Evolutionary conservation across 92 coral and sea anemone species (phyloP).

Genomic region (Meandrina meandrites): DNA sequence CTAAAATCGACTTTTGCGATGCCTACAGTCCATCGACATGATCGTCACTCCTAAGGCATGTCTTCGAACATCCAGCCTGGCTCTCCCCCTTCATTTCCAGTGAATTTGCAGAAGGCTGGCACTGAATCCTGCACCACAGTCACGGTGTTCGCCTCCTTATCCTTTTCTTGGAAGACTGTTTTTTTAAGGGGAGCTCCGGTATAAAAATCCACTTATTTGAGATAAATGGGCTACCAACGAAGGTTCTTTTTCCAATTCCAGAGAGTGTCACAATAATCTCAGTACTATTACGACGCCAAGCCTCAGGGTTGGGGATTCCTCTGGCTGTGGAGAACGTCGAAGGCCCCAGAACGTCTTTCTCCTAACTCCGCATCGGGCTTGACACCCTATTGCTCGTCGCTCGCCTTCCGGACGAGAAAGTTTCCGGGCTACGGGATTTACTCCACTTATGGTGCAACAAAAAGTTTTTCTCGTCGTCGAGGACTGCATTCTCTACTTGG

Average conservation of each 20-base stretch:
- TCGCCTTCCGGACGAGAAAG: too few species aligned
- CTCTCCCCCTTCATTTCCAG: conserved; percentile 11
- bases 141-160: conserved; percentile 17
- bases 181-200: conserved; percentile 16
- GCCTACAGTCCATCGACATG: neutral
- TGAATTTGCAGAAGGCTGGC: neutral
- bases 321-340: conserved; percentile 23
- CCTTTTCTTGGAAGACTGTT: conserved; percentile 37
- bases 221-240: too few species aligned
- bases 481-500: too few species aligned
- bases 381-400: too few species aligned
- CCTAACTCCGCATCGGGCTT: too few species aligned
- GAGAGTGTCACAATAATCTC: neutral
- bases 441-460: too few species aligned
- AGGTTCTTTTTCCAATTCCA: conserved; percentile 10
- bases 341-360: neutral
- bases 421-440: too few species aligned
- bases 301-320: conserved; percentile 14
- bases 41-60: conserved; percentile 17
- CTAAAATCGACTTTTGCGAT: too few species aligned
- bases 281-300: neutral
- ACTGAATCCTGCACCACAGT: conserved; percentile 25
- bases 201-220: too few species aligned
- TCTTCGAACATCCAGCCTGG: neutral
- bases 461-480: too few species aligned